These are phyloP conservation scores for Sinocyclocheilus anshuiensis DNA, from an alignment of 2,113 vertebrate species.

Conservation along the genomic window DNA sequence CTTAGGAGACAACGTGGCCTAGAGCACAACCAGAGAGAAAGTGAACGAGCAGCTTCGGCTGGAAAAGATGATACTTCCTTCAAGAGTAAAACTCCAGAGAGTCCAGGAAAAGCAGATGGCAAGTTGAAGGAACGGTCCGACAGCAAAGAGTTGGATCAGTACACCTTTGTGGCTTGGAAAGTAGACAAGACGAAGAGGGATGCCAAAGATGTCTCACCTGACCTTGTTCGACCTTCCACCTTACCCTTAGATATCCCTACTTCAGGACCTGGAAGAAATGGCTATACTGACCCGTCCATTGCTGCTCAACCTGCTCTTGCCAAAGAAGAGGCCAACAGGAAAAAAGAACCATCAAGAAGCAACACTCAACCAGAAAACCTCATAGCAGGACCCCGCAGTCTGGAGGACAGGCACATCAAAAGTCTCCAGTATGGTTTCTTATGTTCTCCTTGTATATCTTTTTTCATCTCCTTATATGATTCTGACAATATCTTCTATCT, in stretches of 20 bases:
- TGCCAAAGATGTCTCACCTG: conserved; percentile 50
- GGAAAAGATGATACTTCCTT: conserved; percentile 63
- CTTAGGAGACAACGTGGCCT: conserved; percentile 87
- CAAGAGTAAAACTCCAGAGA: conserved; percentile 65
- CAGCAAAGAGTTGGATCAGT: conserved; percentile 77
- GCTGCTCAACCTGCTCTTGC: conserved; percentile 58
- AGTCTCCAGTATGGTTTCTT: conserved; percentile 62
- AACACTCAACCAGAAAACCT: conserved; percentile 61
- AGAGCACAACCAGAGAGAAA: conserved; percentile 89
- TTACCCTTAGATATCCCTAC: conserved; percentile 57
- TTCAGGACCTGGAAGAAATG: conserved; percentile 36
- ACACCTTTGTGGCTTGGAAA: conserved; percentile 74
- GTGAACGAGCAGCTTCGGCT: conserved; percentile 72
- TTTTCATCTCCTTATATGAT: background rate
- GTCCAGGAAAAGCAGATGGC: background rate
- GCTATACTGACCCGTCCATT: conserved; percentile 65
- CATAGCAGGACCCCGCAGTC: conserved; percentile 41
- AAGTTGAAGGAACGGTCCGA: conserved; percentile 64
- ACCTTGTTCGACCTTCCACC: conserved; percentile 55
- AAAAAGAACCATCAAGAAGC: conserved; percentile 83
- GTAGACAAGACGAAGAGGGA: conserved; percentile 72
- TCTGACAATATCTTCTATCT: background rate
- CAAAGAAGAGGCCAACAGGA: conserved; percentile 68
- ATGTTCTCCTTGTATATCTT: background rate
- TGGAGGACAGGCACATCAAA: conserved; percentile 58